Conservation (phyloP, 2,888 invertebrate species). For the Trissolcus brochymenae region DNA sequence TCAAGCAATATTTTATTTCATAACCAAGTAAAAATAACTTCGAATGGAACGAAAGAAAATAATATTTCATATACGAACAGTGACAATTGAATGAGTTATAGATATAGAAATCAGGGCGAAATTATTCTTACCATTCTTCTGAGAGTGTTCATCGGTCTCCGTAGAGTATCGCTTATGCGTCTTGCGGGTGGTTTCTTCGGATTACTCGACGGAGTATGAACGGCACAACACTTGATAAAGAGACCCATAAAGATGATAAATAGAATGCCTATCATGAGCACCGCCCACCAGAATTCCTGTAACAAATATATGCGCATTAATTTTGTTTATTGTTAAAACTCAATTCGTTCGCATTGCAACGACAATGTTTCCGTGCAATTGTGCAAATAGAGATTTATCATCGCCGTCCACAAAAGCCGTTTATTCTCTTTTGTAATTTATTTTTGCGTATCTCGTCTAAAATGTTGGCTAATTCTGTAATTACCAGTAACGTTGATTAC, state of each 20-base stretch:
- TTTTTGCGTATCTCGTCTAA: too few relatives aligned
- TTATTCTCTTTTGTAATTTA: too few relatives aligned
- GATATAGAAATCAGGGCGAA: conserved; percentile 5
- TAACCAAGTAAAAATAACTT: background rate
- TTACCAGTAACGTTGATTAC: too few relatives aligned
- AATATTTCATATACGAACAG: background rate
- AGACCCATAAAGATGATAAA: conserved; percentile 97
- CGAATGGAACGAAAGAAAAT: background rate
- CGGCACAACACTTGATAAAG: conserved; percentile 99
- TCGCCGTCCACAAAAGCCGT: too few relatives aligned
- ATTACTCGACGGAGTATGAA: conserved; percentile 99
- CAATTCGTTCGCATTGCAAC: background rate
- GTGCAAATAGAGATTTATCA: too few relatives aligned
- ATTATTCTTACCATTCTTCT: conserved; percentile 85
- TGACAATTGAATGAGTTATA: conserved; percentile 1
- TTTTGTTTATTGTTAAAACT: conserved; percentile 31
- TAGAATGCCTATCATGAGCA: conserved; percentile 92
- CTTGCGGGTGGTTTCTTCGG: conserved; percentile 97
- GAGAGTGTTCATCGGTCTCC: conserved; percentile 93
- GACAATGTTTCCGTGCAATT: too few relatives aligned
- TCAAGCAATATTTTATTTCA: too few relatives aligned
- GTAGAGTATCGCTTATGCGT: conserved; percentile 92
- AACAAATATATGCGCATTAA: conserved; percentile 55
- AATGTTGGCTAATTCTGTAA: too few relatives aligned
- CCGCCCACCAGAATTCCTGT: conserved; percentile 95